Evolutionary conservation across 2,888 invertebrate genomes (phyloP).

Genomic region (Diplolepis rosae): DNA sequence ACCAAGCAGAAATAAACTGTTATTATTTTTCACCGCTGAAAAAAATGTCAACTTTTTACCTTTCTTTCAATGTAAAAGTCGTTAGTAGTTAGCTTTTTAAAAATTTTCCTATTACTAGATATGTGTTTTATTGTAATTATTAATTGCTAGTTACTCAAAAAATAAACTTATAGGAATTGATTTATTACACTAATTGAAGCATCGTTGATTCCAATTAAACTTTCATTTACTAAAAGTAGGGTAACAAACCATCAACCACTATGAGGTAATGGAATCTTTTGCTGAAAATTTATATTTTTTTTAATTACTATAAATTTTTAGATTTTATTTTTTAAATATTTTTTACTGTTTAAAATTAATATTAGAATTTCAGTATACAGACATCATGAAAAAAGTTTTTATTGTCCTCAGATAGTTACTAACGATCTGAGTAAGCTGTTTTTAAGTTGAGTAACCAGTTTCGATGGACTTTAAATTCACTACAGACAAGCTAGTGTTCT

Average conservation of each 20-base stretch:
- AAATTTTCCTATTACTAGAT: neutral
- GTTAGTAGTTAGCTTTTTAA: neutral
- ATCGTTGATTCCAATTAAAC: neutral
- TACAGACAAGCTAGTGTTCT: too few species aligned
- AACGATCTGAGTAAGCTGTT: neutral
- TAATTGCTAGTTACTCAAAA: neutral
- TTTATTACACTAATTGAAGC: neutral
- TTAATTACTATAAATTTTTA: neutral
- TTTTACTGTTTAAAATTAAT: neutral
- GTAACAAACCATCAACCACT: neutral
- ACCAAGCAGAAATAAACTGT: conserved; percentile 4
- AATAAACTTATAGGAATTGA: neutral
- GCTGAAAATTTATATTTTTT: neutral
- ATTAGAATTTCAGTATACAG: neutral
- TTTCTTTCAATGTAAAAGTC: neutral
- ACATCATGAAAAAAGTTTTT: neutral
- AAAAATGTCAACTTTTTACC: neutral
- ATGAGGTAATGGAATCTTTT: too few species aligned
- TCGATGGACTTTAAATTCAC: neutral
- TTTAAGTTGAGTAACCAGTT: neutral
- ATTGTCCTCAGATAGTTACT: neutral
- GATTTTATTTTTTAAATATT: neutral
- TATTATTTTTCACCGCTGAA: conserved; percentile 13
- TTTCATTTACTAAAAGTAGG: neutral
- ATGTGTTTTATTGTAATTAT: neutral